Conservation (phyloP, 2,113 vertebrate genomes). For the Azemiops feae region DNA sequence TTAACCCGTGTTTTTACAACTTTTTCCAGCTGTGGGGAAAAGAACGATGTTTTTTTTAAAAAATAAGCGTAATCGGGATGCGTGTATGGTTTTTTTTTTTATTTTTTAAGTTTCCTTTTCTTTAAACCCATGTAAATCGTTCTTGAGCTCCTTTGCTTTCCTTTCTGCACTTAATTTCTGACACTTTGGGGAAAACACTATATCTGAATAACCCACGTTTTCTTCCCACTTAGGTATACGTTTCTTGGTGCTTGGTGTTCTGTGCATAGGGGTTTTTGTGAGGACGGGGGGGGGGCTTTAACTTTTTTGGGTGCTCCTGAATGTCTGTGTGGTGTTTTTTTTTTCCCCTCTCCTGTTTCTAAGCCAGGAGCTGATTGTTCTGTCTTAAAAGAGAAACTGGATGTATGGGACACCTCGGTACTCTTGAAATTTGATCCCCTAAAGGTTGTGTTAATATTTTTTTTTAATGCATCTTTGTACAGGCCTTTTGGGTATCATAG, state of each 20-base stretch:
- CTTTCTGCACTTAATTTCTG: background rate
- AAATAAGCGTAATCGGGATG: background rate
- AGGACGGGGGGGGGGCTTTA: slow-evolving; percentile 3
- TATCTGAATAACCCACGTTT: background rate
- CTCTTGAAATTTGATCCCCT: background rate
- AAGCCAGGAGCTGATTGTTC: slow-evolving; percentile 33
- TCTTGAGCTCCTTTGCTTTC: background rate
- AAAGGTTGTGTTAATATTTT: background rate
- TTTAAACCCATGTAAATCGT: background rate
- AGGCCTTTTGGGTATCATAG: background rate
- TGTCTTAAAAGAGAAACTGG: slow-evolving; percentile 37
- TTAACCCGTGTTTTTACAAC: slow-evolving; percentile 3
- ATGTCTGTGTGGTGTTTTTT: background rate
- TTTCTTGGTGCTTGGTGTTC: slow-evolving; percentile 51
- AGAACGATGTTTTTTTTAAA: background rate
- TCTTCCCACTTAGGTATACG: background rate
- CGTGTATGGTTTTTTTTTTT: background rate
- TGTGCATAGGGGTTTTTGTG: slow-evolving; percentile 42
- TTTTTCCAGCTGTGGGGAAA: background rate
- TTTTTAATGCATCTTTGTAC: background rate
- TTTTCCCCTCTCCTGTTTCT: background rate
- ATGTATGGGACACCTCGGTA: slow-evolving; percentile 21
- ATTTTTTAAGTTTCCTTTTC: slow-evolving; percentile 6
- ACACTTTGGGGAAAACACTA: background rate
- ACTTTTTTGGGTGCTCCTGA: too few species aligned